Base-by-base conservation (phyloP, 2,797 vertebrate species). In the Notolepis coatsorum region DNA sequence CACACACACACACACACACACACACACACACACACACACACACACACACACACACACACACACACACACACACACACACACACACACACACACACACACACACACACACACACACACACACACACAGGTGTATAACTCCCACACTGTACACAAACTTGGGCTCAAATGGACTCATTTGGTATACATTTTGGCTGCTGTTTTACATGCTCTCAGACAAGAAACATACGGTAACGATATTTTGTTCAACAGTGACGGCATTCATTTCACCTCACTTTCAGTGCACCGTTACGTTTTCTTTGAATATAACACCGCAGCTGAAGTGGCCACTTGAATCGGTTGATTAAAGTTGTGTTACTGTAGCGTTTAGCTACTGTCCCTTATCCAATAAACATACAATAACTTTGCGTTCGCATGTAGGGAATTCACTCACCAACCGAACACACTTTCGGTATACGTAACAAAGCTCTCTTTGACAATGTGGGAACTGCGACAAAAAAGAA, bases 91-190 rank as follows among this genome's bases (percentile, higher is more conserved):
- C n/a, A n/a, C n/a, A n/a, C n/a, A n/a, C n/a, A n/a, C n/a, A n/a
- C n/a, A n/a, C n/a, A n/a, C n/a, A n/a, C n/a, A n/a, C n/a, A n/a
- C n/a, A n/a, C n/a, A n/a, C n/a, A n/a, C n/a, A n/a, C n/a, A n/a
- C n/a, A 39, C 31, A 65, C 70, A 84, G 52, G 72, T 84, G 61
- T 52, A 37, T 46, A 62, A 64, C 63, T 45, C 47, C 65, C 21
- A 63, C 35, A 37, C 35, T 12, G 35, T 37, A 4, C 15, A 37
- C 13, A 35, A 35, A 35, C 10, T 35, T 3, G 30, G 7, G 5
- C 30, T 7, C n/a, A 31, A 31, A 2, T 31, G 30, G 4, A 7
- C 30, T 31, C 10, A 10, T 6, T 31, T 31, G 30, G 10, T 31
- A 7, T 7, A 31, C 30, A 31, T 31, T 31, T 6, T 2, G 35